phyloP scores from a whole-genome alignment of 2,113 vertebrate genomes.

The Mastomys coucha region DNA sequence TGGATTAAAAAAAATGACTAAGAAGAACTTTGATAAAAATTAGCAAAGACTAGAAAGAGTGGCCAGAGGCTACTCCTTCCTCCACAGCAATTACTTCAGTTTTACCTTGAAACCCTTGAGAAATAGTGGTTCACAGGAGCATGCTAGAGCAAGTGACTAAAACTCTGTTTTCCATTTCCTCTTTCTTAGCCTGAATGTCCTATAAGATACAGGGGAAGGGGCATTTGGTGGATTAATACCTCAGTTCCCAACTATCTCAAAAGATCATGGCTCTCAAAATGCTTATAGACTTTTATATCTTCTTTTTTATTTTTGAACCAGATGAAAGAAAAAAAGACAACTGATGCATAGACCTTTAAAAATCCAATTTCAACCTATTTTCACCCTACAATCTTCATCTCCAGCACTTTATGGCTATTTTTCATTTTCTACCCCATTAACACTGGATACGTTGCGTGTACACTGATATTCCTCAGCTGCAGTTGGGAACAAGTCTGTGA shows the following conservation, averaged over 20 bases:
- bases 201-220: neutral
- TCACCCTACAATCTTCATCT: slow-evolving; percentile 46
- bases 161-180: neutral
- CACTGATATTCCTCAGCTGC: slow-evolving; percentile 46
- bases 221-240: neutral
- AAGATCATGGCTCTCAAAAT: neutral
- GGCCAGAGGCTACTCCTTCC: neutral
- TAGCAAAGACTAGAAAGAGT: neutral
- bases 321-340: neutral
- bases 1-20: neutral
- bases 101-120: neutral
- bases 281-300: neutral
- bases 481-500: slow-evolving; percentile 50
- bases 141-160: neutral
- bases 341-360: neutral
- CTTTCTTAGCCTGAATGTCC: neutral
- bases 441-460: slow-evolving; percentile 51
- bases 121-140: neutral
- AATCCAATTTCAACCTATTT: slow-evolving; percentile 65
- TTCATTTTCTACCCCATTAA: slow-evolving; percentile 73
- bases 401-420: slow-evolving; percentile 56
- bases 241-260: neutral
- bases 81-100: neutral
- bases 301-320: neutral
- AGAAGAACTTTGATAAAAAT: neutral